Evolutionary conservation across 2,888 invertebrate species (phyloP), one percentile per base, ranked within the genome.

Genomic region (Dusona sp.): DNA sequence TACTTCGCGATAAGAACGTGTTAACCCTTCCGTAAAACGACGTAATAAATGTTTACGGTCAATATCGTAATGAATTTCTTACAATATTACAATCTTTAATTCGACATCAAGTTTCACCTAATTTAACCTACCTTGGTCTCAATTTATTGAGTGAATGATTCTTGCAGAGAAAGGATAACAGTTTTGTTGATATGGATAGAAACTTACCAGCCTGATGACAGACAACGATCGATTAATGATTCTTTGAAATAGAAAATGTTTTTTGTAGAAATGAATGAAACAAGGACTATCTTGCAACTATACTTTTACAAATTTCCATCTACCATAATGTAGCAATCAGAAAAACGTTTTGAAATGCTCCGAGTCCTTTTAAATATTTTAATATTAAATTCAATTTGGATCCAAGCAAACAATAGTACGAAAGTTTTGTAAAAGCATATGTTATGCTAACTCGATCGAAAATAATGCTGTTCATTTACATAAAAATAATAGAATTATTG

Each of bases 61-160:
- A 87, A 87, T 88, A 85, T 87, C 83, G 45, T 87, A 82, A 87
- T 82, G 80, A 85, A 88, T 84, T 88, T 80, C 74, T 51, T 72
- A 33, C 74, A 73, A 57, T 86, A 83, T 84, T 86, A 83, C 80
- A 61, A 67, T 61, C 70, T 79, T 87, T 88, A 85, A 85, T 86
- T 85, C 83, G 78, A 84, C 75, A 82, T 81, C 65, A 84, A 87
- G 74, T 82, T 87, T 84, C 45, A 51, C 48, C 45, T 57, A 38
- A 70, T 81, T 81, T 74, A n/a, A 65, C 19, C 68, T 77, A 33
- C 48, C 19, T n/a, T 64, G 16, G 64, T 9, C 16, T n/a, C n/a
- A 29, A 64, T 75, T 36, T 29, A 7, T 74, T 42, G 73, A 57
- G 8, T 6, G 64, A 45, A 45, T 8, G 29, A 45, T 64, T 22